phyloP scores from a whole-genome alignment of 1,140 invertebrate genomes.

The Liolophura sinensis region DNA sequence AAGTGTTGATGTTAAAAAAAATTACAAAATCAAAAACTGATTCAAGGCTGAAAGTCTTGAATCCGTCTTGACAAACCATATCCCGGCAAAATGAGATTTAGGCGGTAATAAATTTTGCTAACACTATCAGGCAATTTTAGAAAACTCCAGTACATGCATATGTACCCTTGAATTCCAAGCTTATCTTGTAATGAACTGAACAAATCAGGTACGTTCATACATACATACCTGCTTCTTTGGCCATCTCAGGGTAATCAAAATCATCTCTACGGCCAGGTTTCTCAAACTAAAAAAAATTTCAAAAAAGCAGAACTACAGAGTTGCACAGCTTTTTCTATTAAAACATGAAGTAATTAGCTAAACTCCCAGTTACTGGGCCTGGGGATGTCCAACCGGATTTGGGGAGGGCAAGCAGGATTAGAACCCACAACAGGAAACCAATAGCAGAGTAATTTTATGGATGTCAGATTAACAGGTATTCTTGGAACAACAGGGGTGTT shows the following conservation, averaged over 20 bases:
- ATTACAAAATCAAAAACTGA: too few relatives aligned
- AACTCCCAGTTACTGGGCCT: background rate
- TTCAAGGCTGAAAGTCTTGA: too few relatives aligned
- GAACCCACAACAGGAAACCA: background rate
- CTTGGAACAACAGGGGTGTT: background rate
- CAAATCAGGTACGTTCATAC: too few relatives aligned
- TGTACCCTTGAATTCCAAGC: too few relatives aligned
- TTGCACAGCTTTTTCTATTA: background rate
- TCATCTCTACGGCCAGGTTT: slow-evolving; percentile 82
- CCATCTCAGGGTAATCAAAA: slow-evolving; percentile 93
- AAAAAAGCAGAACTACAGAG: background rate
- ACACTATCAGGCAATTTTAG: too few relatives aligned
- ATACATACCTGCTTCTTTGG: slow-evolving; percentile 75
- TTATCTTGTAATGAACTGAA: too few relatives aligned
- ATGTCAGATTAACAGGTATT: slow-evolving; percentile 1
- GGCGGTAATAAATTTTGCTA: too few relatives aligned
- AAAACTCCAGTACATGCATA: too few relatives aligned
- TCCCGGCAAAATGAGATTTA: too few relatives aligned
- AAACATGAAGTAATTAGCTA: background rate
- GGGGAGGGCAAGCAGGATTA: background rate
- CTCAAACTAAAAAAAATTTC: slow-evolving; percentile 72
- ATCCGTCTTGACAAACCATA: too few relatives aligned
- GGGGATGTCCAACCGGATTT: too few relatives aligned
- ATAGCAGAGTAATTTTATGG: background rate
- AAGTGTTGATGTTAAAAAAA: too few relatives aligned